Conservation (phyloP, 2,113 vertebrate species). For the Ailuropoda melanoleuca region DNA sequence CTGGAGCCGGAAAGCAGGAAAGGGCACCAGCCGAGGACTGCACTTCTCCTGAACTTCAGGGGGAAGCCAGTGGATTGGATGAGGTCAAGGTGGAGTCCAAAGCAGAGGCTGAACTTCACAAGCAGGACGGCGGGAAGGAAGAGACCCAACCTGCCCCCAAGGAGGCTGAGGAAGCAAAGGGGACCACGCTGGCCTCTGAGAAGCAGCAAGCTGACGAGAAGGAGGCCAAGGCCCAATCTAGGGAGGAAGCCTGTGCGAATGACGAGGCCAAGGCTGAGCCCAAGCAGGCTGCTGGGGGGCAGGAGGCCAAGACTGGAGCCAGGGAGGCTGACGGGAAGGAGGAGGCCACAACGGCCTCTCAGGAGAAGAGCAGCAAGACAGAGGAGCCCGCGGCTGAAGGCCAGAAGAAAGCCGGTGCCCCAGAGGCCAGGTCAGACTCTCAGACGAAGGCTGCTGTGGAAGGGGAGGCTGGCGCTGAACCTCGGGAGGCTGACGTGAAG, state of each 20-base stretch:
- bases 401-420: background rate
- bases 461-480: background rate
- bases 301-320: background rate
- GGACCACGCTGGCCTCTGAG: fast-evolving
- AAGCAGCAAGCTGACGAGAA: background rate
- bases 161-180: background rate
- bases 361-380: background rate
- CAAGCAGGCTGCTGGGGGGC: background rate
- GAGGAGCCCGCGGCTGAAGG: background rate
- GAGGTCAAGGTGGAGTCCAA: background rate
- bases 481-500: background rate
- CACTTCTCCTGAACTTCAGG: fast-evolving
- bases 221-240: background rate
- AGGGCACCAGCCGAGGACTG: background rate
- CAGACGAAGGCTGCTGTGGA: background rate
- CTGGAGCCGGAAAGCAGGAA: background rate
- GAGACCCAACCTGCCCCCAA: background rate
- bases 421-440: background rate
- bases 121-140: background rate
- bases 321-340: background rate
- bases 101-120: background rate
- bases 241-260: background rate
- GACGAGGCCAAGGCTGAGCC: background rate
- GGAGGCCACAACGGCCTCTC: background rate
- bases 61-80: background rate